A percentile compares a stretch with the other conserved stretches of the same genome.
Evolutionary conservation across 2,888 invertebrate species (phyloP).

Genomic region (Trypoxylon attenuatum): DNA sequence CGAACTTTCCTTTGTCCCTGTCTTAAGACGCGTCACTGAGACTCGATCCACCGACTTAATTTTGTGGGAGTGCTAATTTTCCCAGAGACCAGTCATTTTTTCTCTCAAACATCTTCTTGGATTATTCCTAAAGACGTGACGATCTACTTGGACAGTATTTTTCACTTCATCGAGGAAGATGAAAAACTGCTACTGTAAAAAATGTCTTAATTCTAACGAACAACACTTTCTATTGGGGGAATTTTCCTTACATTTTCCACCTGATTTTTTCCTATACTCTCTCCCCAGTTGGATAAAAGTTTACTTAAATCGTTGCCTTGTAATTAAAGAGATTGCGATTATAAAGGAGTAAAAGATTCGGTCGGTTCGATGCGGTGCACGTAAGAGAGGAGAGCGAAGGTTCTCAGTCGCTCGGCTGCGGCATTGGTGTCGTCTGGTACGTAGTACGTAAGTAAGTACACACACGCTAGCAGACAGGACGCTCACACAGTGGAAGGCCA

Average conservation of each 20-base stretch:
- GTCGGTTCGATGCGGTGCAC: no score
- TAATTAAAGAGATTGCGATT: background rate
- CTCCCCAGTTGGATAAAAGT: no score
- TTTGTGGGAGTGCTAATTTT: conserved; percentile 38
- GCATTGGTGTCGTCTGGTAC: no score
- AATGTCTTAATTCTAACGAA: no score
- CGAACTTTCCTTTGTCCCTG: conserved; percentile 46
- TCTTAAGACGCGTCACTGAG: conserved; percentile 42
- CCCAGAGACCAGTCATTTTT: conserved; percentile 14
- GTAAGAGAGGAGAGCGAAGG: no score
- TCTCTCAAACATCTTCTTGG: no score
- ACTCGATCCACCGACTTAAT: conserved; percentile 43
- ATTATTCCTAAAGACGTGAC: no score
- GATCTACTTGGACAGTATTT: background rate
- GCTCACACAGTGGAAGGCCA: conserved; percentile 29
- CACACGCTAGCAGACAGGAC: conserved; percentile 11
- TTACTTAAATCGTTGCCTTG: no score
- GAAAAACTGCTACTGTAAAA: background rate
- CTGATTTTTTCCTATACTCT: no score
- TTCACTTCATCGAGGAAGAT: background rate
- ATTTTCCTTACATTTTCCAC: no score
- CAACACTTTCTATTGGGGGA: background rate
- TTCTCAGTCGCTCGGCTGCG: background rate
- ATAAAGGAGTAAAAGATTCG: background rate
- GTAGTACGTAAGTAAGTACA: no score